phyloP scores from a whole-genome alignment of 2,113 vertebrate genomes.

The Chroicocephalus ridibundus region DNA sequence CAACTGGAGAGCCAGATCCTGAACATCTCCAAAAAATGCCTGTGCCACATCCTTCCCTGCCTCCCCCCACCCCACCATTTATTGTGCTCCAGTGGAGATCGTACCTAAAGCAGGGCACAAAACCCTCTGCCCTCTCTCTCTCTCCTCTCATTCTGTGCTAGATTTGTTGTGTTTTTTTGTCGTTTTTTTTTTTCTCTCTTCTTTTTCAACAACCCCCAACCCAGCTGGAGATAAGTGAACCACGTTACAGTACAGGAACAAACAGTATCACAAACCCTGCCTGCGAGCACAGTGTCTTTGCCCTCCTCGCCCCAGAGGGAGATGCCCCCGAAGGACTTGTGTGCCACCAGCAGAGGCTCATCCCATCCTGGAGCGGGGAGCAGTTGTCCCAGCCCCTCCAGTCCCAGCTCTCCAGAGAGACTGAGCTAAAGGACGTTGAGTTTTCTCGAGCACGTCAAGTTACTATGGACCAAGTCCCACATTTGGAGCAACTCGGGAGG shows the following conservation, averaged over 20 bases:
- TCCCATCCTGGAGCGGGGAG: not conserved
- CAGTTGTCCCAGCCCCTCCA: not conserved
- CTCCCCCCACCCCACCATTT: not conserved
- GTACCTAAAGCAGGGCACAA: not conserved
- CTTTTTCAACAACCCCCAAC: constrained; percentile 45
- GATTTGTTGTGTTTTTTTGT: not conserved
- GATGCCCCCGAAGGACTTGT: not conserved
- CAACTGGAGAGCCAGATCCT: not conserved
- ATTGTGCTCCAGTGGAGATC: not conserved
- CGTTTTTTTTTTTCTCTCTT: not conserved
- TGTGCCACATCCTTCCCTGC: not conserved
- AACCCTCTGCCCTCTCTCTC: not conserved
- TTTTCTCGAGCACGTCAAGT: constrained; percentile 87
- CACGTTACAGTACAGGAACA: constrained; percentile 50
- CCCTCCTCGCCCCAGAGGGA: not conserved
- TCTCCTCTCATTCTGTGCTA: not conserved
- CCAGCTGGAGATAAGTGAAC: constrained; percentile 61
- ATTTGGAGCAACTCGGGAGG: constrained; percentile 86
- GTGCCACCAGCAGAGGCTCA: not conserved
- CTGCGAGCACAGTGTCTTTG: fast-evolving
- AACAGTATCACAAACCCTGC: not conserved
- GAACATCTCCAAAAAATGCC: not conserved
- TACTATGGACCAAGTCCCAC: constrained; percentile 91
- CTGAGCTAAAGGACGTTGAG: constrained; percentile 80
- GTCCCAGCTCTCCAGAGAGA: not conserved